Percentiles rank a stretch among this genome's conserved stretches.
These are phyloP conservation scores for Rhincodon typus DNA, from an alignment of 2,797 vertebrate genomes.

Conservation along the genomic window DNA sequence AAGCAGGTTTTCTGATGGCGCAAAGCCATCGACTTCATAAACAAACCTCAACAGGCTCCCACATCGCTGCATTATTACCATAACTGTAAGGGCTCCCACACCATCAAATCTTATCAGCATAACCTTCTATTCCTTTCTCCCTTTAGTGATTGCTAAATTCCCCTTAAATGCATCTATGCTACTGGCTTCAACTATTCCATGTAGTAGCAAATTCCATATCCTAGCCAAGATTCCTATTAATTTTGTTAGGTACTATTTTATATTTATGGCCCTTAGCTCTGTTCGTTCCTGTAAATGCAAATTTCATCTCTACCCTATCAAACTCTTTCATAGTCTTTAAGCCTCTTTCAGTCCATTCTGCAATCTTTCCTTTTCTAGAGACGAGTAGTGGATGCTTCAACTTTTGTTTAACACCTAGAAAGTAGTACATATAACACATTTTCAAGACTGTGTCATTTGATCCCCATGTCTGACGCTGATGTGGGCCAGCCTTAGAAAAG, in stretches of 20 bases:
- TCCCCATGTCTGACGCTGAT: neutral
- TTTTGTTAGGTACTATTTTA: neutral
- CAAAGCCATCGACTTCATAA: no score
- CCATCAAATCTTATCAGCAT: neutral
- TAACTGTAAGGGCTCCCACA: no score
- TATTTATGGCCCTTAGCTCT: neutral
- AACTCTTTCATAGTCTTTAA: neutral
- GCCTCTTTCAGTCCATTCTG: neutral
- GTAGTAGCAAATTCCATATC: neutral
- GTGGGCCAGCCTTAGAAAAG: neutral
- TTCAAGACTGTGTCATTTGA: neutral
- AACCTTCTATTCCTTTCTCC: neutral
- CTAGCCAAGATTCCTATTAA: neutral
- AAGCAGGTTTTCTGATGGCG: no score
- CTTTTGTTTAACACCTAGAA: neutral
- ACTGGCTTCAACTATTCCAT: neutral
- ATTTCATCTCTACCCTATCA: neutral
- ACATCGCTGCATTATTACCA: no score
- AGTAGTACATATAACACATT: neutral
- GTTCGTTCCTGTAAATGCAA: neutral
- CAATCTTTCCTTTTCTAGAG: neutral
- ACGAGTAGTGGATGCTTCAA: neutral
- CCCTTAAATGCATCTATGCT: neutral
- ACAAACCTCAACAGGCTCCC: no score
- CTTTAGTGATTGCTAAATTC: neutral